phyloP scores from a whole-genome alignment of 2,888 invertebrate genomes.

The Drosophila affinis region DNA sequence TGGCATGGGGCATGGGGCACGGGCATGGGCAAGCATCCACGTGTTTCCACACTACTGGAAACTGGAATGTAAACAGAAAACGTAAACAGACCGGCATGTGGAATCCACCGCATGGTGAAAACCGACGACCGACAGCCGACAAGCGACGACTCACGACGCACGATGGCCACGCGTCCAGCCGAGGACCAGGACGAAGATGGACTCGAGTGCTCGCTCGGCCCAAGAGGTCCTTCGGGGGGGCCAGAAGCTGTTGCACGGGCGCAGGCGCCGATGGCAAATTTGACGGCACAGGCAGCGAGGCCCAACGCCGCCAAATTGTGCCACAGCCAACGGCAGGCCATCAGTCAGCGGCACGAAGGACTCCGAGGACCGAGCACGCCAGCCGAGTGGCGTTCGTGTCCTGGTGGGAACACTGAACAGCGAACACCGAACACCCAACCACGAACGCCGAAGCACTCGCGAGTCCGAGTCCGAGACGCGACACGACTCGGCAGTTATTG shows the following conservation, averaged over 20 bases:
- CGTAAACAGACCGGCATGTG: slow-evolving; percentile 72
- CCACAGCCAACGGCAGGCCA: slow-evolving; percentile 66
- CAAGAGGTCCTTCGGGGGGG: slow-evolving; percentile 4
- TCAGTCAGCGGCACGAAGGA: slow-evolving; percentile 31
- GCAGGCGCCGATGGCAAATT: slow-evolving; percentile 63
- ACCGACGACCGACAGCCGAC: slow-evolving; percentile 4
- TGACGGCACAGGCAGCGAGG: slow-evolving; percentile 41
- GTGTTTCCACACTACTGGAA: slow-evolving; percentile 14
- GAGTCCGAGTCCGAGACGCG: neutral
- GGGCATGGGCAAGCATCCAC: slow-evolving; percentile 7
- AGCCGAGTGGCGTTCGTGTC: slow-evolving; percentile 1
- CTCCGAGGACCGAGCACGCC: slow-evolving; percentile 12
- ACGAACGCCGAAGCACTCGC: slow-evolving; percentile 21
- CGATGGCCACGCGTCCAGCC: neutral
- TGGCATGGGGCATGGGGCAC: neutral
- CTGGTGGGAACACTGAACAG: neutral
- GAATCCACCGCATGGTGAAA: slow-evolving; percentile 54
- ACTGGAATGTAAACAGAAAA: slow-evolving; percentile 74
- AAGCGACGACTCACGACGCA: neutral
- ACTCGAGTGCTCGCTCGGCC: slow-evolving; percentile 10
- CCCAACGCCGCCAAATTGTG: slow-evolving; percentile 45
- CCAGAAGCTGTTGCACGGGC: slow-evolving; percentile 37
- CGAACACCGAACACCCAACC: slow-evolving; percentile 15
- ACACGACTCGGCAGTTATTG: slow-evolving; percentile 36
- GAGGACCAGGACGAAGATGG: neutral